These are phyloP conservation scores for Leucoptera coffeella DNA, from an alignment of 2,888 invertebrate species.

Conservation along the genomic window DNA sequence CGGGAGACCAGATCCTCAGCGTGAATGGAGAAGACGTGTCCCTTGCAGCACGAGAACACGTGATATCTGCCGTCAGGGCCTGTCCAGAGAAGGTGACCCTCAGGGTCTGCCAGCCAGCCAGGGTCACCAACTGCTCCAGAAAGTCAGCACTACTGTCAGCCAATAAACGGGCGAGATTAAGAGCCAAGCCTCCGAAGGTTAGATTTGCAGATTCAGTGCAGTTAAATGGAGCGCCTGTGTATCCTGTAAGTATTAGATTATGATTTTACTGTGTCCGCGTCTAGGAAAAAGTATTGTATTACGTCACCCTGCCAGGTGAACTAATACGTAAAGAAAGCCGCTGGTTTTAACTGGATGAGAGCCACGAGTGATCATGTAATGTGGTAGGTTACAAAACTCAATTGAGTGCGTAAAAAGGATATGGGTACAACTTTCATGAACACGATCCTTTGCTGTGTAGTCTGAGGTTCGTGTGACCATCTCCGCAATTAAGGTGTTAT, in stretches of 20 bases:
- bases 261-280: not conserved
- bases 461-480: too few species aligned
- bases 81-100: slow-evolving; percentile 70
- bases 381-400: too few species aligned
- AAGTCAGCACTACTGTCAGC: slow-evolving; percentile 84
- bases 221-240: slow-evolving; percentile 76
- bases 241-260: slow-evolving; percentile 56
- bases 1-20: slow-evolving; percentile 85
- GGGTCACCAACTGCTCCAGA: slow-evolving; percentile 33
- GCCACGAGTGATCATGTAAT: too few species aligned
- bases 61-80: slow-evolving; percentile 80
- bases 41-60: slow-evolving; percentile 78
- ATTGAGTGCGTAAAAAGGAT: too few species aligned
- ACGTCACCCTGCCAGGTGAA: too few species aligned
- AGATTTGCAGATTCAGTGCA: slow-evolving; percentile 86
- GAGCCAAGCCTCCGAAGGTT: slow-evolving; percentile 76
- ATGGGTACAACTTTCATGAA: too few species aligned
- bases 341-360: too few species aligned
- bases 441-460: too few species aligned
- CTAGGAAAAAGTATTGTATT: too few species aligned
- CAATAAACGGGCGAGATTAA: slow-evolving; percentile 76
- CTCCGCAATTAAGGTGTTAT: too few species aligned
- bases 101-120: slow-evolving; percentile 77
- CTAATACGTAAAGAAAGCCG: too few species aligned
- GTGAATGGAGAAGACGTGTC: slow-evolving; percentile 90